Evolutionary conservation across 2,113 vertebrate genomes (phyloP).

Genomic region (Alectura lathami): DNA sequence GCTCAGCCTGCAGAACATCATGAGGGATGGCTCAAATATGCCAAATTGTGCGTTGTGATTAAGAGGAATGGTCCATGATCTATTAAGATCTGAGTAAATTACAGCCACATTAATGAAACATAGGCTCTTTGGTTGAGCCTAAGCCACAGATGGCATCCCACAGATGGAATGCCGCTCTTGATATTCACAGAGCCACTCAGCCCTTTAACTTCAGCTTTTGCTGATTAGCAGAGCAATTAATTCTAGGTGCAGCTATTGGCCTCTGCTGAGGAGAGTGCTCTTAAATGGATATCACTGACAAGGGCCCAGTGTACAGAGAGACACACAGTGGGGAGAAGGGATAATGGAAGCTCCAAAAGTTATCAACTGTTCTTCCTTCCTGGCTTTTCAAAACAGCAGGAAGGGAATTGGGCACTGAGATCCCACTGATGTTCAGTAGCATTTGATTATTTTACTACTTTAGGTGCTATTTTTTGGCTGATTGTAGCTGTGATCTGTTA

Average conservation of each 20-base stretch:
- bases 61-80: conserved; percentile 61
- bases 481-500: neutral
- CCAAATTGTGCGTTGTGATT: conserved; percentile 35
- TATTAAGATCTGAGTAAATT: conserved; percentile 66
- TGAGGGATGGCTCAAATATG: conserved; percentile 7
- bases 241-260: conserved; percentile 58
- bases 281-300: conserved; percentile 35
- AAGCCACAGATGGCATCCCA: conserved; percentile 68
- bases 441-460: conserved; percentile 9
- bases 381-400: neutral
- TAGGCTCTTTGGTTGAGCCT: conserved; percentile 50
- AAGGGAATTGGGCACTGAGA: neutral
- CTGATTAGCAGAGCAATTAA: conserved; percentile 67
- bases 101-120: conserved; percentile 73
- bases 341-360: conserved; percentile 15
- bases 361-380: neutral
- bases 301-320: neutral
- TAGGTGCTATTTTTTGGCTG: neutral
- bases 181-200: conserved; percentile 65
- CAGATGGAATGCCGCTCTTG: conserved; percentile 71
- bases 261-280: conserved; percentile 42
- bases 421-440: neutral
- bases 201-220: conserved; percentile 65
- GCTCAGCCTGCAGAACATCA: neutral
- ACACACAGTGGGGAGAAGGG: neutral